phyloP scores from a whole-genome alignment of 2,888 invertebrate genomes.

The Dichetophora obliterata region DNA sequence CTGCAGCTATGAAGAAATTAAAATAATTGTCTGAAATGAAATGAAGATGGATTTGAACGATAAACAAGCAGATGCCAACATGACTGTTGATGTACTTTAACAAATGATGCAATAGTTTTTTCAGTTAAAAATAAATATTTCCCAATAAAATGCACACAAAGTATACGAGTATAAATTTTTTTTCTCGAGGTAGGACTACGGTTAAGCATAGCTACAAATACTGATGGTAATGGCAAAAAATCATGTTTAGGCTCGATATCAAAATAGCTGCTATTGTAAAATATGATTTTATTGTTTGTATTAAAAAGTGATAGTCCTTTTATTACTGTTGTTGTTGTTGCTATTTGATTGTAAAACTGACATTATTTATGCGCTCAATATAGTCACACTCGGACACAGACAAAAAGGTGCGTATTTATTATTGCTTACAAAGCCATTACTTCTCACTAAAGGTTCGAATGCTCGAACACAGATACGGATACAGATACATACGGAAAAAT shows the following conservation, averaged over 20 bases:
- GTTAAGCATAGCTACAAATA: not conserved
- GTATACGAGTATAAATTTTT: too few species aligned
- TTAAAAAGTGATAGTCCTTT: slow-evolving; percentile 15
- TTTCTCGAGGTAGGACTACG: too few species aligned
- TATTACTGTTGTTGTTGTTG: slow-evolving; percentile 40
- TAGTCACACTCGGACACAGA: slow-evolving; percentile 16
- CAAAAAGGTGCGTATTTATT: slow-evolving; percentile 56
- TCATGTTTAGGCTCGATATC: not conserved
- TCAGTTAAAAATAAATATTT: too few species aligned
- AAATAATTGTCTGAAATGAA: too few species aligned
- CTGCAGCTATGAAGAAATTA: too few species aligned
- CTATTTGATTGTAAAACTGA: slow-evolving; percentile 51
- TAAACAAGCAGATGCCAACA: too few species aligned
- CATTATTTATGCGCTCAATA: slow-evolving; percentile 58
- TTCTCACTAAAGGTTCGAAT: slow-evolving; percentile 41
- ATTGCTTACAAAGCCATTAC: slow-evolving; percentile 48
- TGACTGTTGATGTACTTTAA: too few species aligned
- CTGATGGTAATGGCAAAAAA: not conserved
- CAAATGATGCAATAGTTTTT: too few species aligned
- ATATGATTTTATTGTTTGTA: slow-evolving; percentile 22
- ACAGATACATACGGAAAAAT: too few species aligned
- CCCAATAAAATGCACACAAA: too few species aligned
- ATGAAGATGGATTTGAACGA: too few species aligned
- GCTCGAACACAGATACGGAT: too few species aligned
- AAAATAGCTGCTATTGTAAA: not conserved